These are phyloP conservation scores for Scotopteryx bipunctaria DNA, from an alignment of 2,888 invertebrate species.

Conservation along the genomic window DNA sequence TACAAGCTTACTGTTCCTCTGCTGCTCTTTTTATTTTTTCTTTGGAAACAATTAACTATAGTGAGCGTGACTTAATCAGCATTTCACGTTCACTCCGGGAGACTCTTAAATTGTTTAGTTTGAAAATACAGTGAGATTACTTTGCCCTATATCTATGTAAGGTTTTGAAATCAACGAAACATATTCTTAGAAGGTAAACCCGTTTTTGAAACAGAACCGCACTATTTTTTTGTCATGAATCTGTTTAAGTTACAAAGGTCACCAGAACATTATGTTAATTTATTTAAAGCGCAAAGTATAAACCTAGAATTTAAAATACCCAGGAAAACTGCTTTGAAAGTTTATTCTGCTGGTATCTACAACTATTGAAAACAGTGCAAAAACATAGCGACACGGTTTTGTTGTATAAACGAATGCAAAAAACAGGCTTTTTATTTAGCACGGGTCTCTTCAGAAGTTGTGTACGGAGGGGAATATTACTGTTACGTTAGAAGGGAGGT, in stretches of 20 bases:
- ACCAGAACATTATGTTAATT: too few relatives aligned
- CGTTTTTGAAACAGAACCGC: too few relatives aligned
- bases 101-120: slow-evolving; percentile 6
- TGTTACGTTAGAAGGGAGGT: slow-evolving; percentile 41
- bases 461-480: slow-evolving; percentile 48
- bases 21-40: too few relatives aligned
- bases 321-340: too few relatives aligned
- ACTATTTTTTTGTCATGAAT: too few relatives aligned
- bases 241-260: too few relatives aligned
- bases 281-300: too few relatives aligned
- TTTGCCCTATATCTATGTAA: slow-evolving; percentile 8
- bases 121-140: slow-evolving; percentile 4
- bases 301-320: too few relatives aligned
- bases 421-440: slow-evolving; percentile 43
- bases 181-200: neutral
- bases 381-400: slow-evolving; percentile 25
- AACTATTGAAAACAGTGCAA: slow-evolving; percentile 20
- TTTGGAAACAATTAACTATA: too few relatives aligned
- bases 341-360: slow-evolving; percentile 6
- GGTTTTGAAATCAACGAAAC: neutral
- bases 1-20: too few relatives aligned
- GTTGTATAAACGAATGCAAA: slow-evolving; percentile 31
- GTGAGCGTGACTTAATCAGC: too few relatives aligned
- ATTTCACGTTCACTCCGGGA: neutral
- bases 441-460: slow-evolving; percentile 36